Evolutionary conservation across 2,113 vertebrate species (phyloP).

Genomic region (Cyphomyrus discorhynchus): DNA sequence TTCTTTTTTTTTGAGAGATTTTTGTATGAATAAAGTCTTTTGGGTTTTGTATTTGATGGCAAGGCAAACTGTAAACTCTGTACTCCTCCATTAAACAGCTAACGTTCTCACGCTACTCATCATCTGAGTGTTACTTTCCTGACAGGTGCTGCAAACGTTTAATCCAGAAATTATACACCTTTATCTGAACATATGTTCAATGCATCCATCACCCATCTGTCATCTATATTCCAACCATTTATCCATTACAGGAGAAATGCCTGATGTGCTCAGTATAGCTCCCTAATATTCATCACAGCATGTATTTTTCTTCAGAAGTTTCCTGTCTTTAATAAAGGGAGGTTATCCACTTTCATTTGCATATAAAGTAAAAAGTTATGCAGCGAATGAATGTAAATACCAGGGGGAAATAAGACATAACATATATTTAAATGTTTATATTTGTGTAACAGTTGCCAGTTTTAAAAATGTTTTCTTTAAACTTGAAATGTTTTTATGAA

Average conservation of each 20-base stretch:
- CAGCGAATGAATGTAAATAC: background rate
- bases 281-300: background rate
- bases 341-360: background rate
- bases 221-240: background rate
- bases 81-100: slow-evolving; percentile 18
- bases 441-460: background rate
- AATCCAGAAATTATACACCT: background rate
- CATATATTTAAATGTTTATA: background rate
- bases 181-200: background rate
- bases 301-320: background rate
- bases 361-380: background rate
- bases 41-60: slow-evolving; percentile 7
- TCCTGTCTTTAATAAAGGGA: background rate
- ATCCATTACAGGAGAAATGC: background rate
- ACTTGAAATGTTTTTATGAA: background rate
- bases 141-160: background rate
- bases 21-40: slow-evolving; percentile 20
- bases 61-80: background rate
- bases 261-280: background rate
- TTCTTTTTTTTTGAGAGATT: slow-evolving; percentile 18
- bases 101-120: background rate
- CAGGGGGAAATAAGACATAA: background rate
- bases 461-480: background rate
- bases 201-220: background rate
- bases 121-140: slow-evolving; percentile 1